Conservation (phyloP, 2,888 invertebrate species). For the Aphrophora alni region DNA sequence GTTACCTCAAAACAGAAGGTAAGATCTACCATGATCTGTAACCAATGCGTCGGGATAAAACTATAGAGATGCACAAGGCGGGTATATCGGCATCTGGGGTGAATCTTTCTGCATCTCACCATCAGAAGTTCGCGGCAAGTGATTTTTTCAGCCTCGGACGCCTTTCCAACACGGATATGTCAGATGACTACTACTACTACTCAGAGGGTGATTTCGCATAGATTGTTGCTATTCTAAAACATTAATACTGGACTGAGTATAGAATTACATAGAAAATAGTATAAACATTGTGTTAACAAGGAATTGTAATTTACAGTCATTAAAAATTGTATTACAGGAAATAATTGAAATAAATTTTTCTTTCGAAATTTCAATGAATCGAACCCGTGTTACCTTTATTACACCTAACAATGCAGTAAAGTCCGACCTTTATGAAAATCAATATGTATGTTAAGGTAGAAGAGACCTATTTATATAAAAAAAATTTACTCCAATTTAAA, state of each 20-base stretch:
- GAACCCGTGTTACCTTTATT: too few relatives aligned
- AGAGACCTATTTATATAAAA: too few relatives aligned
- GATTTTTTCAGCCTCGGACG: constrained; percentile 3
- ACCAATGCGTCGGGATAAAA: not conserved
- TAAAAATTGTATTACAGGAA: not conserved
- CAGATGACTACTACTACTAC: constrained; percentile 9
- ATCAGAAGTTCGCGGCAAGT: not conserved
- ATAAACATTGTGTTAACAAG: constrained; percentile 2
- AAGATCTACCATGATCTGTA: not conserved
- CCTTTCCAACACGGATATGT: too few relatives aligned
- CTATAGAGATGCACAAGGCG: not conserved
- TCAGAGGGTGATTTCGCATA: not conserved
- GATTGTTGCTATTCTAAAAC: constrained; percentile 3
- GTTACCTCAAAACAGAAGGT: not conserved
- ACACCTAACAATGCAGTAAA: too few relatives aligned
- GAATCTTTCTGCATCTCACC: not conserved
- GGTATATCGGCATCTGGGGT: not conserved
- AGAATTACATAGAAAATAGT: not conserved
- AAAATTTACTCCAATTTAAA: too few relatives aligned
- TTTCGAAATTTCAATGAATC: too few relatives aligned
- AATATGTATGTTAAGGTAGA: too few relatives aligned
- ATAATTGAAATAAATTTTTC: not conserved
- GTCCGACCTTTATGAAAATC: too few relatives aligned
- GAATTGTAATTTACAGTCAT: constrained; percentile 4
- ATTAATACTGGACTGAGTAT: not conserved